Evolutionary conservation across 2,888 invertebrate genomes (phyloP).

Genomic region (Lycocerus yunnanus): DNA sequence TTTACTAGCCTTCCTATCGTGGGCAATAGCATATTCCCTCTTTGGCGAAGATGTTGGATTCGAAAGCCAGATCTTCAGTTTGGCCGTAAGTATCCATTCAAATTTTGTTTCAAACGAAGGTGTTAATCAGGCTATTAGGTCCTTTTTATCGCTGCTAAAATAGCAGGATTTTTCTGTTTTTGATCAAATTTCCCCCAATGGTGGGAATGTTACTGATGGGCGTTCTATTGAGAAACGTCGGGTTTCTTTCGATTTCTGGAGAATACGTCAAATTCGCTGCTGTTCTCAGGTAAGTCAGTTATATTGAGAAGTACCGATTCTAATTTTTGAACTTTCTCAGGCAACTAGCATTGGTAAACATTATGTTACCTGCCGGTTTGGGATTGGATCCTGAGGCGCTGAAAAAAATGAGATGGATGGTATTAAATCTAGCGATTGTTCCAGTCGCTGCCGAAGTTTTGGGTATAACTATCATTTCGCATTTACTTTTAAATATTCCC

Average conservation of each 20-base stretch:
- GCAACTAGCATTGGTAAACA: conserved; percentile 66
- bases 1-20: conserved; percentile 49
- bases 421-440: conserved; percentile 61
- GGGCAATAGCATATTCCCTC: conserved; percentile 52
- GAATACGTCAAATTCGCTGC: conserved; percentile 57
- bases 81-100: conserved; percentile 34
- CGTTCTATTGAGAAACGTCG: conserved; percentile 59
- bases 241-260: conserved; percentile 54
- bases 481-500: conserved; percentile 62
- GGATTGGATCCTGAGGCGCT: conserved; percentile 66
- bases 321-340: conserved; percentile 46
- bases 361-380: conserved; percentile 67
- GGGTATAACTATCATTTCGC: conserved; percentile 57
- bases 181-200: conserved; percentile 58
- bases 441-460: conserved; percentile 65
- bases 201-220: conserved; percentile 68
- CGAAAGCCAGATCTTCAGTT: conserved; percentile 38
- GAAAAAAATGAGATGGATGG: conserved; percentile 59
- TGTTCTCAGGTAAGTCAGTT: conserved; percentile 54
- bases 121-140: conserved; percentile 32
- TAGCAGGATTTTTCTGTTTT: conserved; percentile 36
- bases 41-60: conserved; percentile 46
- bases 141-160: conserved; percentile 42
- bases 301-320: not conserved
- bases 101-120: not conserved